A percentile compares a stretch with the other conserved stretches of the same genome.
phyloP scores from a whole-genome alignment of 2,113 vertebrate genomes.

The Pygoscelis adeliae region DNA sequence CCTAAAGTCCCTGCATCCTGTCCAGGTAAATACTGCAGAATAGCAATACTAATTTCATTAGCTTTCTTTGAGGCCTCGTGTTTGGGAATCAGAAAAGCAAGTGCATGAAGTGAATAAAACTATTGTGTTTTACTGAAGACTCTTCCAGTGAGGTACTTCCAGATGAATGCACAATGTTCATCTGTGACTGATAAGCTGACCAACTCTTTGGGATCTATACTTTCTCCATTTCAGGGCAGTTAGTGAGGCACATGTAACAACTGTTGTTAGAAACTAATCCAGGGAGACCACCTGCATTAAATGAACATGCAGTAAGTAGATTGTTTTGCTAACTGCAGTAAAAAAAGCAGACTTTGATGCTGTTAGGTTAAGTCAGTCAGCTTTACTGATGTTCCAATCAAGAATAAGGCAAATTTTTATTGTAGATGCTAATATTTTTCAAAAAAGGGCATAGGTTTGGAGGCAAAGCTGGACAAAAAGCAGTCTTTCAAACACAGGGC shows the following conservation, averaged over 20 bases:
- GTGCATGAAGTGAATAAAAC: not conserved
- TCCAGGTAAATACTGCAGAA: conserved; percentile 89
- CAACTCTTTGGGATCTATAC: not conserved
- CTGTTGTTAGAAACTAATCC: not conserved
- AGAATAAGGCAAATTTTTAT: not conserved
- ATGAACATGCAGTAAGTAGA: not conserved
- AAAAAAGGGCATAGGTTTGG: not conserved
- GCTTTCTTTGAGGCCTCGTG: not conserved
- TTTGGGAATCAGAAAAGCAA: not conserved
- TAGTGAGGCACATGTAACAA: not conserved
- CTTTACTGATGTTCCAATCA: not conserved
- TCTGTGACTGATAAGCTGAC: not conserved
- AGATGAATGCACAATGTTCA: not conserved
- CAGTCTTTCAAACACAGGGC: not conserved
- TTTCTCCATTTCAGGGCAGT: not conserved
- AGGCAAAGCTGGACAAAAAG: not conserved
- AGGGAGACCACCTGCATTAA: not conserved
- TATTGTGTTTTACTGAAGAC: not conserved
- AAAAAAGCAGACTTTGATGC: not conserved
- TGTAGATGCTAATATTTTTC: not conserved
- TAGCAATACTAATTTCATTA: not conserved
- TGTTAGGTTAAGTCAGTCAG: not conserved
- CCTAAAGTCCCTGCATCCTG: conserved; percentile 84
- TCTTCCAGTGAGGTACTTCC: not conserved
- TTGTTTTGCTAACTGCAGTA: not conserved